Percentiles rank a stretch among this genome's conserved stretches.
These are phyloP conservation scores for Threskiornis aethiopicus DNA, from an alignment of 2,797 vertebrate genomes.

Conservation along the genomic window DNA sequence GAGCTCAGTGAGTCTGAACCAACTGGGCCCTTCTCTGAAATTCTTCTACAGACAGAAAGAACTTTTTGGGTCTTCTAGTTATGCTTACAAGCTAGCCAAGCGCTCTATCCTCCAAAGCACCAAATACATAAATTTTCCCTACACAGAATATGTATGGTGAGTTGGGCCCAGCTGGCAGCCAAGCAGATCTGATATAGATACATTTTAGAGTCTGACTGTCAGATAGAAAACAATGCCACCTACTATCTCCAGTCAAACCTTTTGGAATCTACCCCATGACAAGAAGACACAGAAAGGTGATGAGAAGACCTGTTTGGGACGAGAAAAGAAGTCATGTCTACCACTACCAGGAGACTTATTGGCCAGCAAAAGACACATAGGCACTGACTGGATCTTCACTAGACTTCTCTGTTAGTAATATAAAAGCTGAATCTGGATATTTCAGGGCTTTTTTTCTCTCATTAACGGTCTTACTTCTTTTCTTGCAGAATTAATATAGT, in stretches of 20 bases:
- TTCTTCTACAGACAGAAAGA: background rate
- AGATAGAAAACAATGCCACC: background rate
- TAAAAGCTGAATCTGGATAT: background rate
- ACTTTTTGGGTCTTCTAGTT: background rate
- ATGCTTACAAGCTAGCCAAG: background rate
- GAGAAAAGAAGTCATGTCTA: background rate
- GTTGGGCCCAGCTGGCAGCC: background rate
- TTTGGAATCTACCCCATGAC: background rate
- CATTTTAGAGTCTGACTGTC: background rate
- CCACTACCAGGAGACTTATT: fast-evolving
- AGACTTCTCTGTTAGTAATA: background rate
- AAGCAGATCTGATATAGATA: background rate
- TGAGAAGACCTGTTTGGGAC: background rate
- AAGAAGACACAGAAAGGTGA: background rate
- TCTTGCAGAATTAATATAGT: background rate
- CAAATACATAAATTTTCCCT: background rate
- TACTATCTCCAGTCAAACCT: background rate
- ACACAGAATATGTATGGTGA: background rate
- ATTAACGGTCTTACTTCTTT: background rate
- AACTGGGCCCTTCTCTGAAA: background rate
- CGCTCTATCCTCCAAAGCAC: background rate
- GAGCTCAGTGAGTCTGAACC: background rate
- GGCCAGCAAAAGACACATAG: background rate
- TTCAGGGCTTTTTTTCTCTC: background rate
- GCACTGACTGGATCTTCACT: background rate